Base-by-base conservation (phyloP, 2,888 invertebrate genomes). In the Arenicola marina region DNA sequence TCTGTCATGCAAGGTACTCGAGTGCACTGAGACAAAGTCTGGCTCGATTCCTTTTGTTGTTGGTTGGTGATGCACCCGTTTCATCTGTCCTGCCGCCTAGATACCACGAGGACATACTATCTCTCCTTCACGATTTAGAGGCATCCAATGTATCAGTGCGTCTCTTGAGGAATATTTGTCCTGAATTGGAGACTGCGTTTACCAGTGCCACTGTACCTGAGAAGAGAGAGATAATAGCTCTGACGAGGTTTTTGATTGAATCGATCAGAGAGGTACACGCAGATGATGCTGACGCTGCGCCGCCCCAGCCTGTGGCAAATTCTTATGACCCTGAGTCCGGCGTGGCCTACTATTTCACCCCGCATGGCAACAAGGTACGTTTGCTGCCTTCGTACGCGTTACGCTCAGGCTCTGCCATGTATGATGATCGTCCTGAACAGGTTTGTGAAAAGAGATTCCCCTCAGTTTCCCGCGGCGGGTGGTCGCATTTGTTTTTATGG, bases 301-400 rank as follows among this genome's bases (percentile, higher is more conserved):
- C 4, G 4, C 4, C 29, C 15, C 4, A 7, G 4, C 11, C 26
- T 7, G 4, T 4, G 4, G 18, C 33, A 33, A 21, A 24, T 4
- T 15, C 56, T 15, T 56, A 56, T 26, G 26, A 56, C 26, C 56
- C 56, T 15, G 56, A 56, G 43, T 18, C 4, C 4, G 56, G 56
- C 4, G 38, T 38, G 7, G 56, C 56, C 7, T 56, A 56, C 29
- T 56, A 56, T 24, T 56, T 56, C 29, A 56, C 56, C 11, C 4
- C 4, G 4, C 56, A 56, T 24, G 56, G 56, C 21, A 15, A 38
- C 21, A 15, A 56, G 26, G 38, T 56, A 4, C 11, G 43, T 15
- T 21, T 4, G 11, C 7, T 56, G 11, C 56, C 56, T 38, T 43
- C 15, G n/a, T 56, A 56, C 26, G 21, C 4, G 4, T 4, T 56